Percentiles rank a stretch among this genome's conserved stretches.
phyloP scores from a whole-genome alignment of 1,140 invertebrate genomes.

The Drosophila guanche region DNA sequence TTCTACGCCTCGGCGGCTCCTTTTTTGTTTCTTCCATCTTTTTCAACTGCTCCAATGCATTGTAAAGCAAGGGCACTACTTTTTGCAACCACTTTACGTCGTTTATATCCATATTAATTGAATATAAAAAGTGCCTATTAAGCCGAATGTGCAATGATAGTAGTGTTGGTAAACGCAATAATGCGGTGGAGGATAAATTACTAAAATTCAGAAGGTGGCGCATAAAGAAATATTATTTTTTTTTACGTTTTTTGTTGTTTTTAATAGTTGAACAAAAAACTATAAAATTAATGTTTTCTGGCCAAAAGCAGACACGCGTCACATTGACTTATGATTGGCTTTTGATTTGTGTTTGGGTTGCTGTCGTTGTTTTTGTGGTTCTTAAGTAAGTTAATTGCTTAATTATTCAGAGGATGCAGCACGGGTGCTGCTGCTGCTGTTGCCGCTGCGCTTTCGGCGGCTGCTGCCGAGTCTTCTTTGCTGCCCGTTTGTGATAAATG shows the following conservation, averaged over 20 bases:
- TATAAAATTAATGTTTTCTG: not conserved
- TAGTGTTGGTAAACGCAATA: too few species aligned
- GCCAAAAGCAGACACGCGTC: not conserved
- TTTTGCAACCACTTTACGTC: constrained; percentile 10
- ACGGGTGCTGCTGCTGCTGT: constrained; percentile 17
- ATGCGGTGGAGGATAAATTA: too few species aligned
- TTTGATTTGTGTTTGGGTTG: constrained; percentile 37
- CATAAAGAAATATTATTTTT: too few species aligned
- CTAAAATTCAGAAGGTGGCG: too few species aligned
- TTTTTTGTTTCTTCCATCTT: not conserved
- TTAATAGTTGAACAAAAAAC: constrained; percentile 14
- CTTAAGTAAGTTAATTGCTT: constrained; percentile 26
- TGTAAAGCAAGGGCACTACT: constrained; percentile 1
- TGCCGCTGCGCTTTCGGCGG: constrained; percentile 39
- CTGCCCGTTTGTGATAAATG: constrained; percentile 92
- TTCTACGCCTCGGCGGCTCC: not conserved
- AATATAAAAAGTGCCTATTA: too few species aligned
- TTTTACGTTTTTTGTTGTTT: not conserved
- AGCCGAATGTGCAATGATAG: too few species aligned
- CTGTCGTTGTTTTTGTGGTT: constrained; percentile 23
- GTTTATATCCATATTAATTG: constrained; percentile 13
- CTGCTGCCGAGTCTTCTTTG: constrained; percentile 63
- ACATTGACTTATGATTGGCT: constrained; percentile 56
- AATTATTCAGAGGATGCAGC: constrained; percentile 63
- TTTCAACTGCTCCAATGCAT: not conserved